These are phyloP conservation scores for Drosophila basisetae DNA, from an alignment of 2,888 invertebrate species.

Conservation along the genomic window DNA sequence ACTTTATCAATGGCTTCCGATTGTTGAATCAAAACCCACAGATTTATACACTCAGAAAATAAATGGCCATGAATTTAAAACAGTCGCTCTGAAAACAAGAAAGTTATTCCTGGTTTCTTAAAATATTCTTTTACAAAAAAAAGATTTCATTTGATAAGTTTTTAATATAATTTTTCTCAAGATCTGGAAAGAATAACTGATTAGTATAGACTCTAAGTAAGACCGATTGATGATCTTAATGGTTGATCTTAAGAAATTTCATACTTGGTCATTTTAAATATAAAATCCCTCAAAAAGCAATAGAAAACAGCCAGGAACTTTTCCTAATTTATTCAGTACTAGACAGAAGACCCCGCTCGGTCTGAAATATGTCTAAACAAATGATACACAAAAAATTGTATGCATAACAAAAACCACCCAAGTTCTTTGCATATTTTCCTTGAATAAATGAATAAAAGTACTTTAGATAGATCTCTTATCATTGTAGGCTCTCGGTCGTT, in stretches of 20 bases:
- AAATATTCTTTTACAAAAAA: not conserved
- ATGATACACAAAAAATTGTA: not conserved
- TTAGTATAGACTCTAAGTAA: not conserved
- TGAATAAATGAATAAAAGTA: conserved; percentile 2
- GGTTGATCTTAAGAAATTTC: not conserved
- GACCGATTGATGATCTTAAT: not conserved
- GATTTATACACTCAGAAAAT: not conserved
- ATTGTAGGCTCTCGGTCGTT: conserved; percentile 11
- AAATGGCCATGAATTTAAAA: not conserved
- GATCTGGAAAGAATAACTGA: not conserved
- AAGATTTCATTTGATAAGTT: not conserved
- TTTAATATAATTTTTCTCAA: not conserved
- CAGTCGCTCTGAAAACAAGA: too few species aligned
- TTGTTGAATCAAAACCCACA: not conserved
- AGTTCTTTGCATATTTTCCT: conserved; percentile 56
- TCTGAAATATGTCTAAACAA: not conserved
- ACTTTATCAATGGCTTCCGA: conserved; percentile 6
- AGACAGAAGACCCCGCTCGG: not conserved
- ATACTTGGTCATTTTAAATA: not conserved
- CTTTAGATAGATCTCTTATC: conserved; percentile 49
- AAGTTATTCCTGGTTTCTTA: not conserved
- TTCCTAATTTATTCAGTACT: not conserved
- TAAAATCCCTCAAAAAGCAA: not conserved
- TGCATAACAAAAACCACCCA: not conserved
- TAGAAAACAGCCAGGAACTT: conserved; percentile 14